Evolutionary conservation across 23 tunicate genomes (phyloP).

Genomic region (Diplosoma virens): DNA sequence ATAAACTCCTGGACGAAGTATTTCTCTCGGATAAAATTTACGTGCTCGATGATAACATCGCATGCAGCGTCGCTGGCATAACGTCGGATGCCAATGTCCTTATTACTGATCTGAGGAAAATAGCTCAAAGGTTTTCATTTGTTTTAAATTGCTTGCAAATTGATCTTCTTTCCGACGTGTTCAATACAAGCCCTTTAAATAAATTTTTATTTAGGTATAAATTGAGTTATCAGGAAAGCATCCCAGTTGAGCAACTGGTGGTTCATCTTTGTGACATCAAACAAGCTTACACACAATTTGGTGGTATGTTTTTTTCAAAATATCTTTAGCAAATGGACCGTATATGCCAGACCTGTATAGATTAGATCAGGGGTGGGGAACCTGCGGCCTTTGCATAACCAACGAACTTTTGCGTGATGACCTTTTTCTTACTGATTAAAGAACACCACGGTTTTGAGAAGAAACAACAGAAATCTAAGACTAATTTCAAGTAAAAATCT

Average conservation of each 20-base stretch:
- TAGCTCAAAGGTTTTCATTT: slow-evolving; percentile 67
- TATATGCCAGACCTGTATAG: no score
- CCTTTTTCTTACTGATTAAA: no score
- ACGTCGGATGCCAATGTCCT: slow-evolving; percentile 98
- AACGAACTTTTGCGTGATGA: no score
- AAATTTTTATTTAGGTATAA: slow-evolving; percentile 62
- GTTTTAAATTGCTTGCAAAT: background rate
- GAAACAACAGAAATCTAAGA: no score
- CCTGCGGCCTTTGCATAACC: no score
- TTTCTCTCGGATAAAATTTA: slow-evolving; percentile 91
- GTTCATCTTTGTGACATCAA: slow-evolving; percentile 84
- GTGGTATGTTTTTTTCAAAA: no score
- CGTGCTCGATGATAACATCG: slow-evolving; percentile 91
- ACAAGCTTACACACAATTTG: slow-evolving; percentile 91
- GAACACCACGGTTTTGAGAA: no score
- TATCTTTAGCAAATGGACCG: no score
- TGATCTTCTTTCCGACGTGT: no score
- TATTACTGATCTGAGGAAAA: slow-evolving; percentile 62
- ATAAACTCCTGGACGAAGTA: slow-evolving; percentile 88
- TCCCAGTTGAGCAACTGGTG: slow-evolving; percentile 95
- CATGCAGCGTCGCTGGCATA: slow-evolving; percentile 96
- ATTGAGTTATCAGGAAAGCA: slow-evolving; percentile 79
- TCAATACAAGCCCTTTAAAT: no score
- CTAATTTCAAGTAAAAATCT: no score
- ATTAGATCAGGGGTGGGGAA: no score